phyloP scores from a whole-genome alignment of 2,888 invertebrate species.

The Drosophila mulleri region DNA sequence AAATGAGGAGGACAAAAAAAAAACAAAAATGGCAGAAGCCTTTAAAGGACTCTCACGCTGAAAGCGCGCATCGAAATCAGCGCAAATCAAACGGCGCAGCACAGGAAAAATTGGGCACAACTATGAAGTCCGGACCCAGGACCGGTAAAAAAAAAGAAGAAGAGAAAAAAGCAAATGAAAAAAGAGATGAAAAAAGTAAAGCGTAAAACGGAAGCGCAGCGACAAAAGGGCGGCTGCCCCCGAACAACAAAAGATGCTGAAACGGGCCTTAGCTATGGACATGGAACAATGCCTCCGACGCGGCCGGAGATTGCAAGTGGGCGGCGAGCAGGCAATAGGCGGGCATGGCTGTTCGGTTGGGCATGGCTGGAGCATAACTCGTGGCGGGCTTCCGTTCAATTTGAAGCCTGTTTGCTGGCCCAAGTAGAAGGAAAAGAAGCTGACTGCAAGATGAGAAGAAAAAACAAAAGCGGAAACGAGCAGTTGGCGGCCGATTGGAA shows the following conservation, averaged over 20 bases:
- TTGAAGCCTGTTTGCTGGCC: constrained; percentile 78
- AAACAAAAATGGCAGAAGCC: constrained; percentile 39
- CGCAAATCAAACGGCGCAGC: constrained; percentile 74
- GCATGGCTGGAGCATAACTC: constrained; percentile 65
- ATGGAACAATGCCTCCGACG: constrained; percentile 73
- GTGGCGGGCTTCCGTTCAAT: constrained; percentile 76
- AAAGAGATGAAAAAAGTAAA: constrained; percentile 24
- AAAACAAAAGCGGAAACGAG: constrained; percentile 76
- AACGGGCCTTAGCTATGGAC: constrained; percentile 61
- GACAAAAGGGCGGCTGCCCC: constrained; percentile 61
- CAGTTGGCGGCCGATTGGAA: constrained; percentile 78
- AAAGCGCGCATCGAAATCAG: constrained; percentile 65
- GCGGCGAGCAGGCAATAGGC: constrained; percentile 15
- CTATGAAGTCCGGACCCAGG: constrained; percentile 49
- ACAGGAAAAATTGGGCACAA: constrained; percentile 70
- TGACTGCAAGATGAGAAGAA: constrained; percentile 35
- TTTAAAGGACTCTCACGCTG: constrained; percentile 63
- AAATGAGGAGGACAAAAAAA: constrained; percentile 7
- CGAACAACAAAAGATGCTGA: constrained; percentile 73
- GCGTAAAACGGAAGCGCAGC: constrained; percentile 61
- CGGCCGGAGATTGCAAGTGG: constrained; percentile 65
- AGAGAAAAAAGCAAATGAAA: constrained; percentile 6
- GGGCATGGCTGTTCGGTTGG: constrained; percentile 33
- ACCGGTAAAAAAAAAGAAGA: constrained; percentile 33
- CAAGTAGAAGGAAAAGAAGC: constrained; percentile 66